Percentiles rank a stretch among this genome's conserved stretches.
Conservation (phyloP, 1,140 invertebrate genomes). For the Whitmania pigra region DNA sequence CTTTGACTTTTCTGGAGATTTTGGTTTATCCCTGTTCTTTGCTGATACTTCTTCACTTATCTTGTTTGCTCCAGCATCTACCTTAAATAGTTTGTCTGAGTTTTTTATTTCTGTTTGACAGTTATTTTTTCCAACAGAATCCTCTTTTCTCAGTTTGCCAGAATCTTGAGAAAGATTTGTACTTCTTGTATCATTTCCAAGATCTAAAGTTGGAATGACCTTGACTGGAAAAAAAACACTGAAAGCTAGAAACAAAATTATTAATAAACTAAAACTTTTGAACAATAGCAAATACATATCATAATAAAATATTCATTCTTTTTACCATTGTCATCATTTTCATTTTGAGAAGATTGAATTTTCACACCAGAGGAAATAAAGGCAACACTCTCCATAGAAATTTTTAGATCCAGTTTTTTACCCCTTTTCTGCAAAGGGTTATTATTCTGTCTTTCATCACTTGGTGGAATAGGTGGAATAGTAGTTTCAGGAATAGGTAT, state of each 20-base stretch:
- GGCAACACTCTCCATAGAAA: neutral
- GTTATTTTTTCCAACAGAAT: no score
- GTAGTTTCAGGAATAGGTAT: neutral
- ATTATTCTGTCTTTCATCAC: neutral
- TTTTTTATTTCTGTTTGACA: neutral
- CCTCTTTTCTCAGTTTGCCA: no score
- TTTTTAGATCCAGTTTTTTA: neutral
- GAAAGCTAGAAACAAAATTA: no score
- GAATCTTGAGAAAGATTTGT: no score
- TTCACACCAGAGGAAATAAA: slow-evolving; percentile 8
- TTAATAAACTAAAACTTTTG: neutral
- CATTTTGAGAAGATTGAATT: neutral
- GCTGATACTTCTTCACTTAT: neutral
- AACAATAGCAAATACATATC: neutral
- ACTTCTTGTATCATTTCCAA: no score
- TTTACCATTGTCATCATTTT: neutral
- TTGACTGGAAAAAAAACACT: no score
- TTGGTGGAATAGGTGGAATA: neutral
- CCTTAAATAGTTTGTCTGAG: no score
- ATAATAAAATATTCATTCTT: neutral
- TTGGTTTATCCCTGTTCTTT: no score
- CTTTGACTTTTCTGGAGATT: neutral
- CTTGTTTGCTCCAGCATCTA: neutral
- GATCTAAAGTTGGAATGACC: no score
- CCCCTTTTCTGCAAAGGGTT: neutral